Percentiles rank a stretch among this genome's conserved stretches.
Evolutionary conservation across 2,113 vertebrate species (phyloP).

Genomic region (Verasper variegatus): DNA sequence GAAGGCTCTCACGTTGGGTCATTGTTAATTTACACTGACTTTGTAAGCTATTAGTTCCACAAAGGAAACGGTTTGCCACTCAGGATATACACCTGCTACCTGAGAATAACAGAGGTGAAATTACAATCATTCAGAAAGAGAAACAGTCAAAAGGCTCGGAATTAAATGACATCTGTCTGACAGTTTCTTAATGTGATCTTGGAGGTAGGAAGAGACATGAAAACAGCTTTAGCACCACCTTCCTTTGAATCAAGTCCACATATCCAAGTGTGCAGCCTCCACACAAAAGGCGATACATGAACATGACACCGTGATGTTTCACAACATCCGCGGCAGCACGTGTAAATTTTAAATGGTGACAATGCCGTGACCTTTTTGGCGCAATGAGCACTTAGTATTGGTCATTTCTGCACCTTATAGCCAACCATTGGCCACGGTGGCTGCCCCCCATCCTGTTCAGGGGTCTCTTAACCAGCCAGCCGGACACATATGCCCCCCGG

Average conservation of each 20-base stretch:
- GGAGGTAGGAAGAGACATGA: constrained; percentile 45
- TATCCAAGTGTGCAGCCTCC: constrained; percentile 30
- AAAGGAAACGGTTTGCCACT: constrained; percentile 78
- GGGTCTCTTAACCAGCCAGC: constrained; percentile 74
- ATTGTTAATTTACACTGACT: constrained; percentile 82
- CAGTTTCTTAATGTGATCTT: constrained; percentile 72
- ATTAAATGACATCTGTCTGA: constrained; percentile 75
- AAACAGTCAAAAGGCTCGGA: constrained; percentile 58
- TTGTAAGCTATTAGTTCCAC: constrained; percentile 77
- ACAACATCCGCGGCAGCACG: constrained; percentile 38
- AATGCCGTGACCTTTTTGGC: constrained; percentile 65
- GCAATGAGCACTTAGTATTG: constrained; percentile 66
- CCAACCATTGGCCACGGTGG: constrained; percentile 51
- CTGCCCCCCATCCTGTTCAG: constrained; percentile 63
- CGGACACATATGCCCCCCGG: constrained; percentile 78
- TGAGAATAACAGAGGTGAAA: constrained; percentile 74
- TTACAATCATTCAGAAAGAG: constrained; percentile 60
- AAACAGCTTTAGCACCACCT: constrained; percentile 66
- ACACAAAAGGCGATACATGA: constrained; percentile 24
- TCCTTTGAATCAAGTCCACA: constrained; percentile 51
- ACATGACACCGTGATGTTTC: constrained; percentile 47
- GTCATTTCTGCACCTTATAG: constrained; percentile 58
- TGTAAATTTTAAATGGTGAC: constrained; percentile 71
- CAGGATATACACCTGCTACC: constrained; percentile 79
- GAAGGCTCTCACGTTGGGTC: constrained; percentile 74